Base-by-base conservation (phyloP, 2,113 vertebrate species). In the Phainopepla nitens region DNA sequence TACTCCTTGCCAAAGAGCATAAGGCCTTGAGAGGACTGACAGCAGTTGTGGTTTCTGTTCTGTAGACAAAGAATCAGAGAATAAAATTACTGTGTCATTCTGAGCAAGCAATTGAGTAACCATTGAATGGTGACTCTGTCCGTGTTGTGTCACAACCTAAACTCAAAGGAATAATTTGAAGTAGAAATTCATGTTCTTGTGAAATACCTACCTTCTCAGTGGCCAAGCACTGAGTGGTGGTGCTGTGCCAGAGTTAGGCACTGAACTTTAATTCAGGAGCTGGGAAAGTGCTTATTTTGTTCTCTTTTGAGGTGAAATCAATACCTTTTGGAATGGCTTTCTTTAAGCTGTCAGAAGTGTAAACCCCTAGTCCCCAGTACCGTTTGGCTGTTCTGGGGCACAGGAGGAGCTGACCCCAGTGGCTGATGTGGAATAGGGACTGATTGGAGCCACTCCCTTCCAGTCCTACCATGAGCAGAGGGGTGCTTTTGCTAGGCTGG, bases 71-170 rank as follows among this genome's bases (percentile, higher is more conserved):
- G 64, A 94, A 93, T 91, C 77, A 64, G 81, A 64, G 81, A 41
- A 79, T 71, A 68, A 86, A 93, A 91, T 83, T 69, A 93, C 89
- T 61, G 60, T 64, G 76, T 94, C 68, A n/a, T 89, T 79, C 90
- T 91, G 84, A 94, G 95, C 42, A 93, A 91, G 78, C 39, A 76
- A n/a, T 9, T 69, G 72, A 93, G 45, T 82, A 90, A 72, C 81
- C 81, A 56, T 33, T 50, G 90, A 51, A 41, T 90, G 54, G 64
- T 92, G 95, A 57, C 45, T 84, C 82, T 89, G 29, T 58, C 56
- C 54, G 2, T 82, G 11, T 54, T 64, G 69, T 69, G 51, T 71
- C 90, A 90, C 10, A 23, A 70, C 50, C 45, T 29, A 83, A 90
- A 70, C 45, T 50, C 0, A 0, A 90, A 86, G 56, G 73, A 71